Evolutionary conservation across 1,140 invertebrate species (phyloP), one percentile per base, ranked within the genome.

Genomic region (Drosophila athabasca): DNA sequence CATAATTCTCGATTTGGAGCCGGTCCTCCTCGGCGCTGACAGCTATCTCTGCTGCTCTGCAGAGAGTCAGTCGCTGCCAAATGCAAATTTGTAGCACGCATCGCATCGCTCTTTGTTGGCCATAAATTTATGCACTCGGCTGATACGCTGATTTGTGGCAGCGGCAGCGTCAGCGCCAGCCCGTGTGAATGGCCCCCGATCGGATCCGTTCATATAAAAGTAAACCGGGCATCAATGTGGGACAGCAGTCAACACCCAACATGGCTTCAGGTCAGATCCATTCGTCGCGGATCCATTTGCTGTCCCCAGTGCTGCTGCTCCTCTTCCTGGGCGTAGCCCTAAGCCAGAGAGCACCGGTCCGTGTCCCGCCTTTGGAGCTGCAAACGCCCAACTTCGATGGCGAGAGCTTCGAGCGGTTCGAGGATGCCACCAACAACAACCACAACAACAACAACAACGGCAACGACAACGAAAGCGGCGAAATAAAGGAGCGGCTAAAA

Each of bases 91-190:
- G 62, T 43, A n/a, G 51, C 13, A 8, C 44, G 26, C 62, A 31
- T 43, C 26, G 43, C 61, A 31, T 39, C 35, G 35, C 35, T 39
- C 35, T 53, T 75, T 75, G 71, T 75, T 61, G n/a, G 9, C 31
- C 35, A 29, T 39, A 76, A 73, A 76, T 76, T 76, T 76, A 76
- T 76, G 71, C 71, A 74, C 67, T 69, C 44, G 29, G 44, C 19
- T 35, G 64, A 31, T 31, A 31, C 19, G 26, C 24, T 41, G 17
- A 31, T 31, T 31, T 53, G 26, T 74, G 72, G 75, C 24, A 26
- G 24, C 24, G 24, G 24, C 24, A 26, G 4, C 24, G 72, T 3
- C 24, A 26, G 4, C 24, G 72, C 55, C 45, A 24, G 26, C 22
- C 59, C 57, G 44, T 74, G 52, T 39, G 52, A 49, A 57, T 68